Base-by-base conservation (phyloP, 2,113 vertebrate genomes). In the Lepidothrix coronata region DNA sequence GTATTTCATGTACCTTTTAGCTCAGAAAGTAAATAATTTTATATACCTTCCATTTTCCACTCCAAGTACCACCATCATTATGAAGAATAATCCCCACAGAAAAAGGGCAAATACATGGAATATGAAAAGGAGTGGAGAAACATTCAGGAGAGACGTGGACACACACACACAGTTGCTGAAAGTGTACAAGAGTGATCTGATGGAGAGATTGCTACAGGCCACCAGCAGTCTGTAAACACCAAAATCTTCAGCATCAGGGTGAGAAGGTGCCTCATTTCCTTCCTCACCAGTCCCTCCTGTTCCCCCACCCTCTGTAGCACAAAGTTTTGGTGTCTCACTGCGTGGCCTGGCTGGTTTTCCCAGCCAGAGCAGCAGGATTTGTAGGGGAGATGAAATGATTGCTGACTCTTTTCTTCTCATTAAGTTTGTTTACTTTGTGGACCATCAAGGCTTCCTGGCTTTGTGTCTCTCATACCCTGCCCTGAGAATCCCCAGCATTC, bases 341-440 rank as follows among this genome's bases (percentile, higher is more conserved):
- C 4, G 1, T 44, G 75, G 79, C 80, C 79, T 89, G 92, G 87
- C 44, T 91, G 84, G 52, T 81, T 94, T 84, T 79, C 63, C 54
- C 1, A 12, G 33, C 52, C 76, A 74, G 91, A 93, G 59, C 61
- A 46, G 85, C 63, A 84, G 76, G 82, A 88, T 94, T 95, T 94
- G 85, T 11, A 30, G 85, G 54, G 28, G 74, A 96, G 92, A 93
- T 85, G 91, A 96, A 95, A 87, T 89, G 73, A 91, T 85, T 94
- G 85, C 88, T 65, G 54, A 73, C 90, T 95, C 84, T 89, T 91
- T 91, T 65, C 81, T 92, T 94, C 93, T 94, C 82, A 89, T 93
- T 94, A 87, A 77, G 59, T 93, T 88, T 95, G 88, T 88, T 93
- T 96, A 68, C 66, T 43, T 10, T 79, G 79, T 59, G 61, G 88